Percentiles rank a stretch among this genome's conserved stretches.
These are phyloP conservation scores for Gortyna flavago DNA, from an alignment of 2,888 invertebrate species.

Conservation along the genomic window DNA sequence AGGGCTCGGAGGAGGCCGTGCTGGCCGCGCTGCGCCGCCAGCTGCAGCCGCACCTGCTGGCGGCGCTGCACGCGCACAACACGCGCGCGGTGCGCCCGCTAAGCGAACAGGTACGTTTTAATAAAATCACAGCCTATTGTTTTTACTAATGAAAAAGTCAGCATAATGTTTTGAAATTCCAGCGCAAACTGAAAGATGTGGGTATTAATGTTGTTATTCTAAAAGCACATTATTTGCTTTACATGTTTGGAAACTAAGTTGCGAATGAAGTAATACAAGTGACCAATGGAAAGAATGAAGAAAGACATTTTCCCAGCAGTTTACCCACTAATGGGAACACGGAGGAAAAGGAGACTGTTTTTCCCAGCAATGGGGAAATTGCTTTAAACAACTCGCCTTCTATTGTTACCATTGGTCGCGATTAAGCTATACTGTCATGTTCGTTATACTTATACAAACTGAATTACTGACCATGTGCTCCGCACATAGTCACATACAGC, in stretches of 20 bases:
- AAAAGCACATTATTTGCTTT: not conserved
- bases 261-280: not conserved
- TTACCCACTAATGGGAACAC: not conserved
- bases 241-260: not conserved
- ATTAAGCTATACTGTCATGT: not conserved
- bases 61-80: conserved; percentile 87
- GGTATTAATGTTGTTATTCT: not conserved
- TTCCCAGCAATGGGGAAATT: not conserved
- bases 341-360: not conserved
- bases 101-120: conserved; percentile 66
- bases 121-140: too few species aligned
- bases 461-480: not conserved
- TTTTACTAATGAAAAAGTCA: too few species aligned
- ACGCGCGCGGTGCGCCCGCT: conserved; percentile 65
- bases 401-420: not conserved
- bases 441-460: not conserved
- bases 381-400: not conserved
- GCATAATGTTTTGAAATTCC: not conserved
- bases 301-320: too few species aligned
- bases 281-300: not conserved
- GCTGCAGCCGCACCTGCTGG: conserved; percentile 92
- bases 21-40: conserved; percentile 92
- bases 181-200: not conserved
- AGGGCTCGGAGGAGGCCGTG: conserved; percentile 91
- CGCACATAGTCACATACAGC: not conserved